These are phyloP conservation scores for Tridacna gigas DNA, from an alignment of 2,888 invertebrate species.

Conservation along the genomic window DNA sequence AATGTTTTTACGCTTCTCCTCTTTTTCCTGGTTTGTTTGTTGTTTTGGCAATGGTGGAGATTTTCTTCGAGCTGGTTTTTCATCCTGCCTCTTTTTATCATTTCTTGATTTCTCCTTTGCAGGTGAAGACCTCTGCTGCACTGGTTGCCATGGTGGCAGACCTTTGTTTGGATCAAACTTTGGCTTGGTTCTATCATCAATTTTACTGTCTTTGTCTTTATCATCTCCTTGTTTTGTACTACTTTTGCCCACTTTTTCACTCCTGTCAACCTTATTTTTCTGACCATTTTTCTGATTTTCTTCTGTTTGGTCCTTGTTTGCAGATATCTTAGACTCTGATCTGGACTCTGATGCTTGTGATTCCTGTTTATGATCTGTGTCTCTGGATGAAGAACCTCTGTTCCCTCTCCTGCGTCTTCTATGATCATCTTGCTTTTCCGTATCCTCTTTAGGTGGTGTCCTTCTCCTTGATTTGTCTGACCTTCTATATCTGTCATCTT, in stretches of 20 bases:
- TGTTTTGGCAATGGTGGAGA: constrained; percentile 1
- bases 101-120: background rate
- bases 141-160: constrained; percentile 43
- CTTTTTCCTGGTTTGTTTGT: background rate
- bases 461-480: background rate
- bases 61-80: constrained; percentile 1
- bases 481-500: background rate
- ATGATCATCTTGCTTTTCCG: background rate
- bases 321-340: background rate
- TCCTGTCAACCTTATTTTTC: background rate
- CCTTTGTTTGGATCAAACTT: constrained; percentile 39
- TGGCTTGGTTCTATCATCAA: background rate
- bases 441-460: background rate
- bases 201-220: background rate
- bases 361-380: background rate
- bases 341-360: background rate
- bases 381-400: background rate
- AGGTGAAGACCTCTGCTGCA: background rate
- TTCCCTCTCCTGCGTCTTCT: background rate
- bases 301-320: background rate
- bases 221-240: background rate
- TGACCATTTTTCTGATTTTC: background rate
- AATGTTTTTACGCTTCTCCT: background rate
- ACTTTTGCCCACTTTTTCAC: background rate
- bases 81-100: constrained; percentile 13